Evolutionary conservation across 2,113 vertebrate species (phyloP), one percentile per base, ranked within the genome.

Genomic region (Rhea pennata): DNA sequence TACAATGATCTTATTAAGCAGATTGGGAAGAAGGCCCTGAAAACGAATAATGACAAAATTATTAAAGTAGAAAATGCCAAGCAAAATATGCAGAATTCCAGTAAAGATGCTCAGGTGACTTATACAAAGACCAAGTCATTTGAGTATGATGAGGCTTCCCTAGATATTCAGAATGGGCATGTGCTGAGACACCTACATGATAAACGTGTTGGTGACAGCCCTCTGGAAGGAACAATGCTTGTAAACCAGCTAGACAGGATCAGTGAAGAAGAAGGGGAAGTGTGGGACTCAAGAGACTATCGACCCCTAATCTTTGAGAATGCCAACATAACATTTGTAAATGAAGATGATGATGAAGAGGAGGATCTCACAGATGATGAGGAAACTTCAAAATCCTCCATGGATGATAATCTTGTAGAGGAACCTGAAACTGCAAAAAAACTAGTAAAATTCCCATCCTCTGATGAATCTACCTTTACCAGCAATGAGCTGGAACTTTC

Each of bases 1-100:
- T 99, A 99, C 96, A 99, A 99, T 10, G 99, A 99, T 95, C 98
- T 99, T 92, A 99, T 99, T 86, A 99, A 99, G 88, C 99, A 99
- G 98, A 99, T 99, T 7, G 99, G 99, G 73, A 98, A 98, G 86
- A 99, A 98, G 78, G 97, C 93, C 7, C 95, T 97, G 81, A 95
- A 98, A 77, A 96, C 91, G 26, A 84, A 77, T 3, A 91, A 65
- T 21, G 94, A 92, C 7, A 84, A 96, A 87, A 98, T 97, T 89
- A 98, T 97, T 97, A 98, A 96, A 95, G 88, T 93, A 3, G 78
- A 90, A 67, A 95, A 95, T 90, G 72, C 44, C 96, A 98, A 73
- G 86, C 96, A 77, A 79, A 98, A 93, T 97, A 97, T 31, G 93
- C 98, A 98, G 72, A 98, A 98, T 33, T 93, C 95, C 21, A 98